Conservation (phyloP, 2,113 vertebrate species). For the Microcebus tavaratra region DNA sequence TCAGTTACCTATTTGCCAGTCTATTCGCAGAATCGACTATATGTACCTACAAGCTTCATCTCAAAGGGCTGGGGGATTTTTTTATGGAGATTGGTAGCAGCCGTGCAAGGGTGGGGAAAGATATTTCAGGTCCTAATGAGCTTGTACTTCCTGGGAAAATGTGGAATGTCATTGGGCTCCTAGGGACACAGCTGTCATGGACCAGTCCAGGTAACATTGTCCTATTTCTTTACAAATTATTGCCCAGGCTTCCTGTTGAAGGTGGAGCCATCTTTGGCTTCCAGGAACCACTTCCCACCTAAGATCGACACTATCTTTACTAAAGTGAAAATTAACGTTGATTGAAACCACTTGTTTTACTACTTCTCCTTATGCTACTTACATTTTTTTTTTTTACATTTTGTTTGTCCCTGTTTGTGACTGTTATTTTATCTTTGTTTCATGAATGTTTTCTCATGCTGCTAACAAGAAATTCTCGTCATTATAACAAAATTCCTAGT, state of each 20-base stretch:
- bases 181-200: background rate
- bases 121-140: background rate
- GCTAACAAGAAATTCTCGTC: background rate
- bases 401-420: background rate
- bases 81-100: background rate
- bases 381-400: background rate
- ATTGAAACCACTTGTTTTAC: background rate
- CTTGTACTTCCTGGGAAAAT: background rate
- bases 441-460: background rate
- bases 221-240: background rate
- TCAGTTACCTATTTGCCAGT: constrained; percentile 25
- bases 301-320: background rate
- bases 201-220: background rate
- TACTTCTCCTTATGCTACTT: background rate
- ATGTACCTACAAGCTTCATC: background rate
- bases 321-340: background rate
- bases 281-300: background rate
- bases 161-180: background rate
- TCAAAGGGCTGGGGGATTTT: constrained; percentile 35
- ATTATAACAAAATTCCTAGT: background rate
- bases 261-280: background rate
- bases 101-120: background rate
- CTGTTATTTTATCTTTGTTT: background rate
- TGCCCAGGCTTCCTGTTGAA: background rate
- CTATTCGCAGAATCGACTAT: background rate